Evolutionary conservation across 2,797 vertebrate genomes (phyloP), one percentile per base, ranked within the genome.

Genomic region (Xenopus petersii): DNA sequence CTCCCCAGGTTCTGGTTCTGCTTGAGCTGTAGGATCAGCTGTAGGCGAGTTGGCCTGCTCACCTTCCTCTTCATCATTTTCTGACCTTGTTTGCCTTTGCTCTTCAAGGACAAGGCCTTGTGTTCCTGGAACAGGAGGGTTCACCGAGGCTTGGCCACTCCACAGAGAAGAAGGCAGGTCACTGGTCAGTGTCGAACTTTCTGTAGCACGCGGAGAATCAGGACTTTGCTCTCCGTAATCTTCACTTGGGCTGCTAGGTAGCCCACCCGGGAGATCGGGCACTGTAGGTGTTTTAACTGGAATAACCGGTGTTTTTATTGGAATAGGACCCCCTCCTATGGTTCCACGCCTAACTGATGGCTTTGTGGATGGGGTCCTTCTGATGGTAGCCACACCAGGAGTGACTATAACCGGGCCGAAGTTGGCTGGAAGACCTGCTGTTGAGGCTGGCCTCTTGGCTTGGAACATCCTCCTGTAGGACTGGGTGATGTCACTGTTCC

Each of bases 401-500:
- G 92, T 93, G 81, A 89, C 88, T 17, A 89, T 80, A 47, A 88
- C 89, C 0, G 90, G 89, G 85, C 93, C 87, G 3, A 94, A 80
- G 30, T 89, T 91, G 75, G 92, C 95, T 7, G 96, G 97, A 80
- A 99, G 92, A 71, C 97, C 97, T 0, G 97, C 97, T 0, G 97
- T 99, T n/a, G 96, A 98, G 80, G 97, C 97, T 0, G 97, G 97
- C 63, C 97, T 93, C 84, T 99, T 99, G 85, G 97, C 92, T 85
- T 99, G 97, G 87, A 99, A 98, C 94, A 98, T 96, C 73, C 94
- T 93, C 66, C 95, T 91, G 89, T 97, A 98, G 21, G 95, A 98
- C 89, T 98, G 97, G 87, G 94, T 94, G 86, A 98, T 96, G 91
- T 99, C 96, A 3, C 96, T 98, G 88, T 98, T 98, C 82, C 97